Evolutionary conservation across 2,888 invertebrate genomes (phyloP).

Genomic region (Orthonychiurus folsomi): DNA sequence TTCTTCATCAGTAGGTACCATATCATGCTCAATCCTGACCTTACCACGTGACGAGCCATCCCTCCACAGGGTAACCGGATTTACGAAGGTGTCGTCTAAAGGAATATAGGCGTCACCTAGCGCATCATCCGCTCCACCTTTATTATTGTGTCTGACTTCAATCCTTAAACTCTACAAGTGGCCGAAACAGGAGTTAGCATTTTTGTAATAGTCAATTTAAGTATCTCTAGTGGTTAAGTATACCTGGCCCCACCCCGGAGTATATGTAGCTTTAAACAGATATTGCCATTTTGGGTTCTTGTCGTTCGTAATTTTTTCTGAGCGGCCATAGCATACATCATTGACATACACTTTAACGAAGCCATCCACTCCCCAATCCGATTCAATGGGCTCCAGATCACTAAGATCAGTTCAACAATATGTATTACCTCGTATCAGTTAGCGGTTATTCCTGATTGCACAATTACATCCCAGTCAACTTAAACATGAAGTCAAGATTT

Average conservation of each 20-base stretch:
- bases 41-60: neutral
- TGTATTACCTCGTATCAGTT: no score
- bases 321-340: neutral
- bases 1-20: no score
- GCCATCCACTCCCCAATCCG: neutral
- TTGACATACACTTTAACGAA: neutral
- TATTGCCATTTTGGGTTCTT: neutral
- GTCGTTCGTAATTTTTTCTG: neutral
- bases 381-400: neutral
- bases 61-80: neutral
- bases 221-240: neutral
- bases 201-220: neutral
- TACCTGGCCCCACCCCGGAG: neutral
- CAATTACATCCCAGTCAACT: no score
- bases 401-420: no score
- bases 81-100: neutral
- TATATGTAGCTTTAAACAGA: neutral
- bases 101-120: neutral
- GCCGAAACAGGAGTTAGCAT: neutral
- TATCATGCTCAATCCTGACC: neutral
- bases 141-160: neutral
- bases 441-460: no score
- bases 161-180: no score
- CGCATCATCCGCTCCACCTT: neutral
- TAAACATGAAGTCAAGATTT: no score